Evolutionary conservation across 2,888 invertebrate genomes (phyloP), one percentile per base, ranked within the genome.

Genomic region (Drosophila lacicola): DNA sequence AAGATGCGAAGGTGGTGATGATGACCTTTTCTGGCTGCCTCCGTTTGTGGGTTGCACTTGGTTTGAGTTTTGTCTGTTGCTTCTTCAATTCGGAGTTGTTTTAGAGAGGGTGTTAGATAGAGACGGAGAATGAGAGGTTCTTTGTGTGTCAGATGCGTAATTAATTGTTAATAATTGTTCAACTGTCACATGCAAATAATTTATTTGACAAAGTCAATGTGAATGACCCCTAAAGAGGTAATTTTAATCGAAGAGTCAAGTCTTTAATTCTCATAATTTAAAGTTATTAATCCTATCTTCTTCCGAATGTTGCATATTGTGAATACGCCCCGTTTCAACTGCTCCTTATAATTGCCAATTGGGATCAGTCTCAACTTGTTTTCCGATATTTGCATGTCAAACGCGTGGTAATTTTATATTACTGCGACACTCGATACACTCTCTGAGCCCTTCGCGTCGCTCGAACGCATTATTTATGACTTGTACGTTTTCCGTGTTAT

Each of bases 391-490:
- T 89, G 88, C 84, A 89, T 85, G 76, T 89, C 88, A 85, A 89
- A 89, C 74, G 82, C 74, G 73, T 74, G 62, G 70, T 80, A 78
- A 83, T 80, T 86, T 86, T 70, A 80, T 83, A 88, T 78, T 88
- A 80, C 81, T 77, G 70, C 83, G 78, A 74, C 81, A 88, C 73
- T 77, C 57, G 68, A 34, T 36, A 45, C 51, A 44, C 54, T 45
- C 39, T 37, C 29, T 13, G 42, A 9, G 11, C 14, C 14, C 19
- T n/a, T 1, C 19, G 13, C 42, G 17, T 21, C 33, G 21, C 73
- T 71, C 74, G 72, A 87, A 84, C 74, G 69, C 85, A 87, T 85
- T 85, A 89, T 85, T 89, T 85, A 89, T 89, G 89, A 87, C 89
- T 89, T 89, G 89, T 83, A 80, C 84, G 82, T 78, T 85, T 78